Evolutionary conservation across 2,888 invertebrate genomes (phyloP), one percentile per base, ranked within the genome.

Genomic region (Polyploca ridens): DNA sequence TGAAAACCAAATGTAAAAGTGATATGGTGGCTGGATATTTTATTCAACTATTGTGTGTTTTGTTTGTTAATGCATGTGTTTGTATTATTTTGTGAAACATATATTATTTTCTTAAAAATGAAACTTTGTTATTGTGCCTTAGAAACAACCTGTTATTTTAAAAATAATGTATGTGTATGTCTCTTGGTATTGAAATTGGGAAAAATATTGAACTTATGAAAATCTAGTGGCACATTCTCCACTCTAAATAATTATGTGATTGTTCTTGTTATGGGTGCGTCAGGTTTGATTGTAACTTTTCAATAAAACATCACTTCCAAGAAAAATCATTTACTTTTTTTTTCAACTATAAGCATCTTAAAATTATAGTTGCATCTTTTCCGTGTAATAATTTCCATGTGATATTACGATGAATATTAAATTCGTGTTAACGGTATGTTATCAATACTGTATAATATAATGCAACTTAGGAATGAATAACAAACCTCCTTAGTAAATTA

Each of bases 401-500:
- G 14, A 44, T 44, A 44, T 14, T n/a, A n/a, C 46, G 6, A 6
- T 46, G 0, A 46, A 46, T n/a, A n/a, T n/a, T n/a, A 46, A 13
- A 41, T 41, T 41, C 41, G 41, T 8, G 27, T 41, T 41, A 3
- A 13, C n/a, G 46, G 5, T 27, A 1, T 27, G 27, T n/a, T 5
- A 46, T 46, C n/a, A 44, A 44, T 44, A 46, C 46, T n/a, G n/a
- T 7, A n/a, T 46, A 46, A 46, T 46, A 46, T n/a, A 16, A 54
- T 19, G 54, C 54, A 54, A 54, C 19, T 54, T 49, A 49, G 49
- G 49, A 49, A 49, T 49, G 49, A 49, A n/a, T 49, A 49, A n/a
- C 7, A n/a, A 49, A n/a, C 49, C 49, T 49, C n/a, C 16, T 49
- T 7, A 7, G 14, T 46, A n/a, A 46, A 38, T 38, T 38, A 38